Percentiles rank a stretch among this genome's conserved stretches.
These are phyloP conservation scores for Eupithecia pulchellata DNA, from an alignment of 2,888 invertebrate genomes.

Conservation along the genomic window DNA sequence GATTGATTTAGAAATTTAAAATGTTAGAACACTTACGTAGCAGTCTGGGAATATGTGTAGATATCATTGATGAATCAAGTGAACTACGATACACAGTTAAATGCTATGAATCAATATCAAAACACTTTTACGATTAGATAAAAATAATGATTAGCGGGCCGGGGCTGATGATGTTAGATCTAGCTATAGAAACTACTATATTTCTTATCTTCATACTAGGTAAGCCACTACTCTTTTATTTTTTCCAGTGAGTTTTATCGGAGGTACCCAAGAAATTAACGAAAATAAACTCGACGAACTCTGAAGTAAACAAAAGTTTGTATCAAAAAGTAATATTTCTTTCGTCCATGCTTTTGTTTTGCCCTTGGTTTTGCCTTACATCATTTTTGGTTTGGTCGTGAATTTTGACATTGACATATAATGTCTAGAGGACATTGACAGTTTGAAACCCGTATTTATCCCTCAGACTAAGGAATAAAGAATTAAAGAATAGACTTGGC, in stretches of 20 bases:
- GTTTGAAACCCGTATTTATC: too few relatives aligned
- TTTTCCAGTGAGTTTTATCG: not conserved
- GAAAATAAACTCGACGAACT: not conserved
- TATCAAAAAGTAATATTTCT: too few relatives aligned
- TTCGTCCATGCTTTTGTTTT: not conserved
- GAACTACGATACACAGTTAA: not conserved
- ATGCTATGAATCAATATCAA: slow-evolving; percentile 12
- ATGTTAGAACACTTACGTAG: slow-evolving; percentile 27
- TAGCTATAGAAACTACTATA: not conserved
- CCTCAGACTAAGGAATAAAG: too few relatives aligned
- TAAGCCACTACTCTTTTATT: not conserved
- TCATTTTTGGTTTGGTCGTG: not conserved
- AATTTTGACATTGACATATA: not conserved
- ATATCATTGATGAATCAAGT: slow-evolving; percentile 26
- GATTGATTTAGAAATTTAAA: not conserved
- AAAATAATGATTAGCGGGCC: slow-evolving; percentile 14
- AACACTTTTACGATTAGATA: slow-evolving; percentile 13
- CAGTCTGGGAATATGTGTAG: slow-evolving; percentile 21
- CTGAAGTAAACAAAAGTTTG: too few relatives aligned
- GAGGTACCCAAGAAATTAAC: not conserved
- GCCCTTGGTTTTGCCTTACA: too few relatives aligned
- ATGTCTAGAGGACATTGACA: not conserved
- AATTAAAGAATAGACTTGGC: too few relatives aligned
- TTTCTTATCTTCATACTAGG: slow-evolving; percentile 6
- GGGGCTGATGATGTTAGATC: not conserved